Evolutionary conservation across 1,140 invertebrate genomes (phyloP).

Genomic region (Bombus breviceps): DNA sequence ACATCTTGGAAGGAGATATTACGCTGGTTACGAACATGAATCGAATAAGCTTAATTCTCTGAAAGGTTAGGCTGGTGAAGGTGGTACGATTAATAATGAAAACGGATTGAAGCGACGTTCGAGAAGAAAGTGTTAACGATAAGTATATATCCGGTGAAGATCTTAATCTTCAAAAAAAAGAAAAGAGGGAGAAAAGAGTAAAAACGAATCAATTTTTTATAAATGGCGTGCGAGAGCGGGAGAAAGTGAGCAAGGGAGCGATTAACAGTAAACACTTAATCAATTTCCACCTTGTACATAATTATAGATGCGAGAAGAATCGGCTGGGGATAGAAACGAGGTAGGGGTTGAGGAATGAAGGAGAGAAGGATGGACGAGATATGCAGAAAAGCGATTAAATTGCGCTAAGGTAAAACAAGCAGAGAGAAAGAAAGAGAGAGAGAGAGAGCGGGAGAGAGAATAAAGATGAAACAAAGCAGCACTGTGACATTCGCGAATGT

Average conservation of each 20-base stretch:
- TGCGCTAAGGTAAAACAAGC: neutral
- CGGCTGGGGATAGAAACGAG: neutral
- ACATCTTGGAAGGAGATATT: slow-evolving; percentile 19
- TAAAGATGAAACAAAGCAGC: slow-evolving; percentile 35
- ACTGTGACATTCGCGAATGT: slow-evolving; percentile 78
- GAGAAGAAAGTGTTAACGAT: slow-evolving; percentile 63
- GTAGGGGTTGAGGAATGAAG: neutral
- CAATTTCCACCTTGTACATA: slow-evolving; percentile 71
- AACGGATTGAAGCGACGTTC: neutral
- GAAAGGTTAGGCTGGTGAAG: neutral
- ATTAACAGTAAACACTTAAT: slow-evolving; percentile 78
- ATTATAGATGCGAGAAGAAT: slow-evolving; percentile 30
- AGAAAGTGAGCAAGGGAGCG: slow-evolving; percentile 33
- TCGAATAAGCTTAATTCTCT: slow-evolving; percentile 45
- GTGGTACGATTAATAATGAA: neutral
- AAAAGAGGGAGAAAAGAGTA: neutral
- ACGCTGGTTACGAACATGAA: slow-evolving; percentile 6
- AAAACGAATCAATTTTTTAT: slow-evolving; percentile 73
- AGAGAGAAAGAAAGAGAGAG: neutral
- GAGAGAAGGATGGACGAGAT: neutral
- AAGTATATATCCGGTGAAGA: slow-evolving; percentile 35
- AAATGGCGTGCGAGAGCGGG: slow-evolving; percentile 40
- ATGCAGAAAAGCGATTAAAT: neutral
- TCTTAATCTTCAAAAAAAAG: neutral
- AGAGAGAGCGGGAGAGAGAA: neutral